Evolutionary conservation across 2,113 vertebrate genomes (phyloP).

Genomic region (Festucalex cinctus): DNA sequence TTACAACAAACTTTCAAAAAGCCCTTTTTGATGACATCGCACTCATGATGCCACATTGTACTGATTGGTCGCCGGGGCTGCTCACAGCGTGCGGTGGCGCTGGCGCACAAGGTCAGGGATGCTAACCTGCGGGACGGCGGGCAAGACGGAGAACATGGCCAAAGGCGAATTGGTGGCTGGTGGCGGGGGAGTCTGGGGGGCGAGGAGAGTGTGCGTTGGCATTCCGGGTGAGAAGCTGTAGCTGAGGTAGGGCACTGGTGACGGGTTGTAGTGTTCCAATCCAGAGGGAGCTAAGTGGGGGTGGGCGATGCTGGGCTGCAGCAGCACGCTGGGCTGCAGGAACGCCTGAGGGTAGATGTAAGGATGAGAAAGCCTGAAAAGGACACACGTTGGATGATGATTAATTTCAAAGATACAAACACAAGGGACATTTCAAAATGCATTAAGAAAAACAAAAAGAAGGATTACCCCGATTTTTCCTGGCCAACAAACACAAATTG

Average conservation of each 20-base stretch:
- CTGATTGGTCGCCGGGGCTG: conserved; percentile 14
- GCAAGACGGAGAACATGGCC: conserved; percentile 66
- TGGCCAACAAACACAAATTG: too few relatives aligned
- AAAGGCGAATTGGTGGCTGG: conserved; percentile 60
- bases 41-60: conserved; percentile 36
- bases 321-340: conserved; percentile 87
- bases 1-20: conserved; percentile 47
- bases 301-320: conserved; percentile 84
- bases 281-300: conserved; percentile 82
- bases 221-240: conserved; percentile 81
- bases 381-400: neutral
- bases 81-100: conserved; percentile 87
- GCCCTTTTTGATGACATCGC: conserved; percentile 62
- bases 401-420: neutral
- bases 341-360: conserved; percentile 89
- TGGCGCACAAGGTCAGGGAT: conserved; percentile 88
- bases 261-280: conserved; percentile 88
- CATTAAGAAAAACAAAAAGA: too few relatives aligned
- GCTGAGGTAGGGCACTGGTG: conserved; percentile 84
- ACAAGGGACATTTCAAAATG: neutral
- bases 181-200: conserved; percentile 57
- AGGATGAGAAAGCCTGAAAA: conserved; percentile 84
- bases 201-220: conserved; percentile 63
- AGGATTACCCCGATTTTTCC: too few relatives aligned
- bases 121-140: conserved; percentile 75